Evolutionary conservation across 2,888 invertebrate genomes (phyloP).

Genomic region (Pristionchus exspectatus): DNA sequence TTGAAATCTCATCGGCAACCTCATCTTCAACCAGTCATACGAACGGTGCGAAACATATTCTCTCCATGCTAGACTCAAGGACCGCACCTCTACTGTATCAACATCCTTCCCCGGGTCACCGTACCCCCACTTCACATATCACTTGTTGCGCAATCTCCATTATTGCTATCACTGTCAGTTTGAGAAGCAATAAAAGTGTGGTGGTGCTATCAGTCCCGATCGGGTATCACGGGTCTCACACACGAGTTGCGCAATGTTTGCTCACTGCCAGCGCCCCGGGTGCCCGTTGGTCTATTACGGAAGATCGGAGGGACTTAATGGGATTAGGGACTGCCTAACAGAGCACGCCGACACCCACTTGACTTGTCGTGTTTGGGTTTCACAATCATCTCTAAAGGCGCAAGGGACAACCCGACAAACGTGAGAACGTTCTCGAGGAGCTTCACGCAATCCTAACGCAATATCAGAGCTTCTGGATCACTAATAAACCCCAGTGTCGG

Average conservation of each 20-base stretch:
- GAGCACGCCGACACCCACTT: constrained; percentile 24
- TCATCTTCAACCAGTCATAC: too few relatives aligned
- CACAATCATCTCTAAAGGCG: background rate
- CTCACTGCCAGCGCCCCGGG: constrained; percentile 11
- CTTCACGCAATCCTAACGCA: background rate
- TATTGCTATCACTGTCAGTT: constrained; percentile 3
- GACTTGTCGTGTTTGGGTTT: constrained; percentile 7
- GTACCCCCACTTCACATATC: background rate
- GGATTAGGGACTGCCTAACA: background rate
- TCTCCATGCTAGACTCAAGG: too few relatives aligned
- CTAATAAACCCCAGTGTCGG: background rate
- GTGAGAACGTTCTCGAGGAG: constrained; percentile 5
- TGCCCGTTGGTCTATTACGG: background rate
- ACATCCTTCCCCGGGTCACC: background rate
- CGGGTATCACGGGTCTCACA: background rate
- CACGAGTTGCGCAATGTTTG: constrained; percentile 28
- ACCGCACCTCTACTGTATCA: background rate
- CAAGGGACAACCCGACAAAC: background rate
- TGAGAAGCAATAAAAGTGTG: constrained; percentile 24
- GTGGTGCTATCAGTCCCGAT: background rate
- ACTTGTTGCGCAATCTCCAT: background rate
- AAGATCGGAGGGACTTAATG: constrained; percentile 26
- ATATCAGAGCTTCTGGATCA: background rate
- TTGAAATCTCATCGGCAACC: too few relatives aligned
- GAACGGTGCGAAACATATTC: too few relatives aligned